A percentile compares a stretch with the other conserved stretches of the same genome.
These are phyloP conservation scores for Archips crataeganus DNA, from an alignment of 2,888 invertebrate genomes.

Conservation along the genomic window DNA sequence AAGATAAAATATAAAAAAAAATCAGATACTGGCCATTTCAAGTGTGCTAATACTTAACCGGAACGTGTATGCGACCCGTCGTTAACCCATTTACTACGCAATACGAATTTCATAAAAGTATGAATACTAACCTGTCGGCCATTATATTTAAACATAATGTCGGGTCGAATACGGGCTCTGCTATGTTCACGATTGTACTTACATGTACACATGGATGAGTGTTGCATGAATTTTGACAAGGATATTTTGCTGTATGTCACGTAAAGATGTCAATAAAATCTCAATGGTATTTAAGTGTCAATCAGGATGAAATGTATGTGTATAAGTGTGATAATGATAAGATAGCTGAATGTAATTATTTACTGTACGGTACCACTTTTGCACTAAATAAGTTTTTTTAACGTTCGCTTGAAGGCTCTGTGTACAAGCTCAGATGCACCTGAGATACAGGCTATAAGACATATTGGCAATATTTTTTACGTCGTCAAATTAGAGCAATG, in stretches of 20 bases:
- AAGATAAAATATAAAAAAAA: not conserved
- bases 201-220: constrained; percentile 33
- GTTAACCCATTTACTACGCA: not conserved
- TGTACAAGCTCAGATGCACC: not conserved
- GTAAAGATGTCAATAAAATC: constrained; percentile 15
- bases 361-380: not conserved
- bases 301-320: constrained; percentile 4
- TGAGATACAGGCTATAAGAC: not conserved
- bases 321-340: not conserved
- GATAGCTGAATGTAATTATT: constrained; percentile 1
- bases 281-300: constrained; percentile 5
- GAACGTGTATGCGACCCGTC: constrained; percentile 31
- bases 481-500: constrained; percentile 9
- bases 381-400: not conserved
- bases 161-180: constrained; percentile 35
- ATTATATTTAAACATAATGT: not conserved
- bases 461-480: not conserved
- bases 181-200: constrained; percentile 18
- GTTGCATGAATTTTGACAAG: constrained; percentile 39
- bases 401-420: not conserved
- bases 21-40: constrained; percentile 29
- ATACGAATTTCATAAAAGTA: not conserved
- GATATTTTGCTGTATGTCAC: constrained; percentile 27
- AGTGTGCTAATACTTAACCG: constrained; percentile 17
- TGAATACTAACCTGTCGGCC: not conserved